Evolutionary conservation across 2,888 invertebrate species (phyloP), one percentile per base, ranked within the genome.

Genomic region (Emmelina monodactyla): DNA sequence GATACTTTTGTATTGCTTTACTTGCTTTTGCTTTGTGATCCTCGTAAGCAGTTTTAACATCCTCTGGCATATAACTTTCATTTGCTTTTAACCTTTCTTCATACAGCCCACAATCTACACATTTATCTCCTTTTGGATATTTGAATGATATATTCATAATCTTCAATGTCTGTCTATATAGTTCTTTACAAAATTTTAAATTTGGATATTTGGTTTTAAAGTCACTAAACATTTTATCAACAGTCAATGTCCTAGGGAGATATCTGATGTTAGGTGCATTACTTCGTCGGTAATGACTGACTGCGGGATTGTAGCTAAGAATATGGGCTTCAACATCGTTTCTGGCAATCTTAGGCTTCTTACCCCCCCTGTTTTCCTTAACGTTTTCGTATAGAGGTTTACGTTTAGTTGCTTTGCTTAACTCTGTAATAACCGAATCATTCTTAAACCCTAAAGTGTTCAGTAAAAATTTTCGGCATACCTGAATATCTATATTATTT

Each of bases 371-470:
- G 14, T 35, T 35, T 22, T 35, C 35, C 13, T 31, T 35, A 2
- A 35, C 35, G 14, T 29, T 7, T 19, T n/a, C 13, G 14, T 19
- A 35, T 22, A 35, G 16, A 19, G 31, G 13, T 35, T 30, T 30
- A 30, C 35, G 29, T 14, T 35, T 35, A 13, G 31, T 31, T 6
- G 30, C 35, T 16, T 22, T 35, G 14, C 35, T 35, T 13, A 35
- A 35, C 22, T 35, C 35, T 31, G 35, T 35, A 16, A 35, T 30
- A 30, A 35, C 31, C 14, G 35, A 16, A 22, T 35, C 31, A 22
- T 30, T 35, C 22, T 29, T 31, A 30, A 19, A 31, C 6, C 35
- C 35, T 22, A 35, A 31, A 10, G 35, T 35, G 14, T 33, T 33
- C 14, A 33, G 25, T 9, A 33, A 33, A 25, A 33, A 33, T 3